These are phyloP conservation scores for Phortica variegata DNA, from an alignment of 1,140 invertebrate species.

Conservation along the genomic window DNA sequence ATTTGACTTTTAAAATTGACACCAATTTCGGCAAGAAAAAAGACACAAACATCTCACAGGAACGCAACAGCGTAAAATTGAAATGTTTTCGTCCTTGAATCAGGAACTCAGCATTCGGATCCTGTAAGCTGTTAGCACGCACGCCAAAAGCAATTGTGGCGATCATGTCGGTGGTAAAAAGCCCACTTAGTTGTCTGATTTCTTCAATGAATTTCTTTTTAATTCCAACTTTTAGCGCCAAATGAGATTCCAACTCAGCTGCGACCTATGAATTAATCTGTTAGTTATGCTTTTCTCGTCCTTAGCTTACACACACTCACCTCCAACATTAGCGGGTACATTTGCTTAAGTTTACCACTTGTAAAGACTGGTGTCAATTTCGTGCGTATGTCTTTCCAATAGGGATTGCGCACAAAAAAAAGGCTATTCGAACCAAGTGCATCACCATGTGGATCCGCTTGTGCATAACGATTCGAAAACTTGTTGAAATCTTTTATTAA, in stretches of 20 bases:
- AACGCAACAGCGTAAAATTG: slow-evolving; percentile 58
- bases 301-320: slow-evolving; percentile 12
- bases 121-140: slow-evolving; percentile 60
- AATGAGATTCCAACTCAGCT: slow-evolving; percentile 25
- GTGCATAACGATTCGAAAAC: slow-evolving; percentile 37
- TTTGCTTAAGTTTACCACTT: slow-evolving; percentile 60
- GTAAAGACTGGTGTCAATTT: slow-evolving; percentile 63
- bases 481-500: slow-evolving; percentile 59
- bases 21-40: slow-evolving; percentile 57
- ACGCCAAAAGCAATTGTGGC: slow-evolving; percentile 64
- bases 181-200: slow-evolving; percentile 58
- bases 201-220: slow-evolving; percentile 18
- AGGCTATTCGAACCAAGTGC: slow-evolving; percentile 39
- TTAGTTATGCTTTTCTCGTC: too few relatives aligned
- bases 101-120: slow-evolving; percentile 58
- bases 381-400: slow-evolving; percentile 61
- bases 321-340: slow-evolving; percentile 60
- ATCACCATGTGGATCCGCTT: slow-evolving; percentile 36
- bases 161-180: slow-evolving; percentile 64
- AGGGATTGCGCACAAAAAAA: slow-evolving; percentile 38
- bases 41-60: slow-evolving; percentile 57
- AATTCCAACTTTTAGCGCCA: slow-evolving; percentile 8
- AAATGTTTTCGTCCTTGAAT: slow-evolving; percentile 57
- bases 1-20: slow-evolving; percentile 23
- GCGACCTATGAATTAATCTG: too few relatives aligned